These are phyloP conservation scores for Cecropterus lyciades DNA, from an alignment of 1,140 invertebrate species.

Conservation along the genomic window DNA sequence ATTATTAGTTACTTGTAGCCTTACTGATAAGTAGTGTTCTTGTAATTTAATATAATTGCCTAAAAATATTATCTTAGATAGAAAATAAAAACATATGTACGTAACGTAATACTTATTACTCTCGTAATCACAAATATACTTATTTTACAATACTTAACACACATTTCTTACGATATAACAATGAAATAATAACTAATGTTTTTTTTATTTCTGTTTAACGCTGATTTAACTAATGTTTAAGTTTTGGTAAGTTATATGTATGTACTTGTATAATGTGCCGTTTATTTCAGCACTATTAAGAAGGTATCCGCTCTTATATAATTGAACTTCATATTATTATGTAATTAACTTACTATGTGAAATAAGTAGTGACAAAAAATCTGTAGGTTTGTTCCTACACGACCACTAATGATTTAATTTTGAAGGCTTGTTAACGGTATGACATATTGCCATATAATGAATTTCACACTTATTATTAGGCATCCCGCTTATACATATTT, in stretches of 20 bases:
- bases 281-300: constrained; percentile 29
- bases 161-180: too few species aligned
- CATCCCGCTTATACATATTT: constrained; percentile 11
- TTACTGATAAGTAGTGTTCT: too few species aligned
- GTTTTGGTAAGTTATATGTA: constrained; percentile 48
- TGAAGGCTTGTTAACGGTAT: neutral
- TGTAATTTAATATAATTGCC: too few species aligned
- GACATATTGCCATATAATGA: neutral
- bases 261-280: neutral
- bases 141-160: too few species aligned
- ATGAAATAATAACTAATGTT: constrained; percentile 4
- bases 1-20: too few species aligned
- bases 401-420: neutral
- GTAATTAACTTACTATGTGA: neutral
- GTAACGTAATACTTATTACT: too few species aligned
- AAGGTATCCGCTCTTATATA: neutral
- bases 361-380: neutral
- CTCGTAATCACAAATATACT: too few species aligned
- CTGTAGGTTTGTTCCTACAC: neutral
- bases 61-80: too few species aligned
- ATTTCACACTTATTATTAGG: neutral
- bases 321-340: too few species aligned
- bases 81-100: too few species aligned
- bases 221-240: constrained; percentile 21
- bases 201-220: constrained; percentile 19